Conservation (phyloP, 2,113 vertebrate species). For the Neolamprologus caudopunctatus region DNA sequence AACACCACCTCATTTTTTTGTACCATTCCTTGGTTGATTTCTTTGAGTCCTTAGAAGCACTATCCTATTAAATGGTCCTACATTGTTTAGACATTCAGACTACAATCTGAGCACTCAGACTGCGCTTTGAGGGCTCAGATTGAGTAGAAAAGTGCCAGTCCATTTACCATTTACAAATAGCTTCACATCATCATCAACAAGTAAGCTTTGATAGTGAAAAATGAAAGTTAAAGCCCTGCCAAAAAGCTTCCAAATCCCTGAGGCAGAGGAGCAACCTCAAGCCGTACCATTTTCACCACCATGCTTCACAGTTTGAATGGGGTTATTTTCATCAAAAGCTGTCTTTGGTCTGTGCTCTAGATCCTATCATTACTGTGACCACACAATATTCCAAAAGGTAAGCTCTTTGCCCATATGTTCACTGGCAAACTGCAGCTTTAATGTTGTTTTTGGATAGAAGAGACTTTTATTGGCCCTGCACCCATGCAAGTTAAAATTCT, state of each 20-base stretch:
- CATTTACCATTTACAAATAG: not conserved
- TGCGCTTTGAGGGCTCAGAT: not conserved
- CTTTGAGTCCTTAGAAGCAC: not conserved
- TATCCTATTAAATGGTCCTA: not conserved
- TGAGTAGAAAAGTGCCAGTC: not conserved
- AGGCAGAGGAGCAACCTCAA: not conserved
- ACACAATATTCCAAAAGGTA: not conserved
- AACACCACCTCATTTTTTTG: not conserved
- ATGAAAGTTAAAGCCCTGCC: not conserved
- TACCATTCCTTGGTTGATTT: not conserved
- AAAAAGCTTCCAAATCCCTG: not conserved
- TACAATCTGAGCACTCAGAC: not conserved
- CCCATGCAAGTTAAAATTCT: not conserved
- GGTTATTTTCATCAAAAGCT: not conserved
- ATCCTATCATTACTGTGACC: not conserved
- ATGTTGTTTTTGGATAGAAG: not conserved
- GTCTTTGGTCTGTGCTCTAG: not conserved
- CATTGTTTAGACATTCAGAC: not conserved
- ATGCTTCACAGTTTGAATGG: not conserved
- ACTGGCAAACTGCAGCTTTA: not conserved
- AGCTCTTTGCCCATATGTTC: not conserved
- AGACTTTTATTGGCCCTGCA: not conserved
- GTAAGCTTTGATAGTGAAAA: not conserved
- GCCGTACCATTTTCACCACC: not conserved
- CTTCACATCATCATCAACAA: not conserved